Base-by-base conservation (phyloP, 2,113 vertebrate species). In the Paramisgurnus dabryanus region DNA sequence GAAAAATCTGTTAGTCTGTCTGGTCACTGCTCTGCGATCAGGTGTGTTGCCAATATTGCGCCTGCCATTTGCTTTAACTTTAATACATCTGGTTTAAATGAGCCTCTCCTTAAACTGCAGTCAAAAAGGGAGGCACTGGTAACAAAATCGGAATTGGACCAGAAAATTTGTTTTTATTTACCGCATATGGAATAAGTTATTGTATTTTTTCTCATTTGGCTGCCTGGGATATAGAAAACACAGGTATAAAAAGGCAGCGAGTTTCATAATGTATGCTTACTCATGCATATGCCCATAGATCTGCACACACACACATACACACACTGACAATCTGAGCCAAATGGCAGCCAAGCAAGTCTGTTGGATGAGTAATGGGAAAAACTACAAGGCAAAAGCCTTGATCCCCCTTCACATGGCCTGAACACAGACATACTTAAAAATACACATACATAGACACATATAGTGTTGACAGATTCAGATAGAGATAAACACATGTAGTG, bases 41-140 rank as follows among this genome's bases (percentile, higher is more conserved):
- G 90, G 88, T 91, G 90, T 85, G 83, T 86, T 70, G 88, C 81
- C 87, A 81, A 86, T 85, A 89, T 88, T 86, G 82, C 76, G 79
- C 85, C 86, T 87, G 88, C 90, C 91, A 90, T 90, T 91, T 90
- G 91, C 83, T 91, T 90, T 91, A 89, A 92, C 87, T 92, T 92
- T 85, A 84, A 85, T 80, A 90, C 93, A 93, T 93, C 91, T 94
- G 93, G 82, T 89, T 92, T 84, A 55, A 92, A 83, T 91, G 82
- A 88, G 71, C 66, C 66, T 84, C 66, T 84, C 53, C 55, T 18
- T 9, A 74, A 71, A 49, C 71, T 80, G 85, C 8, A 75, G 79
- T 66, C 65, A 87, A 84, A 76, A 83, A 72, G 58, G 82, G 81
- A 63, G 79, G 79, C 78, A 86, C 78, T 87, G 82, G 79, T 57